Percentiles rank a stretch among this genome's conserved stretches.
These are phyloP conservation scores for Platynereis dumerilii DNA, from an alignment of 2,888 invertebrate genomes.

Conservation along the genomic window DNA sequence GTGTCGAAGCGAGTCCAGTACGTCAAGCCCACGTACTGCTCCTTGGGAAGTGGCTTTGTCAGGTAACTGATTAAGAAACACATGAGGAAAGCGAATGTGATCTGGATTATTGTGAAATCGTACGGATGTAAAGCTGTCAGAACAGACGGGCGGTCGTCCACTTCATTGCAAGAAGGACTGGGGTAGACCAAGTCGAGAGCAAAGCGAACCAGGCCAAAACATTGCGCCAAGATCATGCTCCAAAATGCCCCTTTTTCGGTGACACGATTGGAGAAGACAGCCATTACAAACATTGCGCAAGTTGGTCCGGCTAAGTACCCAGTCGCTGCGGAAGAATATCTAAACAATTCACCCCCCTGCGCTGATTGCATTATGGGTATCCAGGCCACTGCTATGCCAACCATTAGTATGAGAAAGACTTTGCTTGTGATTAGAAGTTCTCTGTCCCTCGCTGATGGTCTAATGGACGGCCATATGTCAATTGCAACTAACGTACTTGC, in stretches of 20 bases:
- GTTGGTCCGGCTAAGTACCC: constrained; percentile 37
- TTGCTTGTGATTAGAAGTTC: constrained; percentile 34
- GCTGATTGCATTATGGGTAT: constrained; percentile 34
- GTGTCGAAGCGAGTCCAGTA: constrained; percentile 35
- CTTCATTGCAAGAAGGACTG: constrained; percentile 62
- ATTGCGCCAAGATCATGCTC: constrained; percentile 63
- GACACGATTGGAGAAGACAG: constrained; percentile 25
- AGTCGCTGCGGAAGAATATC: constrained; percentile 29
- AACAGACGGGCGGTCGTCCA: constrained; percentile 59
- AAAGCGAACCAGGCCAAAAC: constrained; percentile 64
- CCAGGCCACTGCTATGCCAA: constrained; percentile 29
- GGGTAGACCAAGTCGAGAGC: constrained; percentile 63
- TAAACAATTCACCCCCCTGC: constrained; percentile 35
- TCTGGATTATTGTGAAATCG: constrained; percentile 46
- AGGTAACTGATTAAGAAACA: constrained; percentile 33
- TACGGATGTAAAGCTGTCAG: constrained; percentile 51
- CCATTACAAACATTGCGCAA: constrained; percentile 37
- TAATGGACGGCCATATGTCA: constrained; percentile 30
- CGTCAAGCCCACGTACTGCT: constrained; percentile 27
- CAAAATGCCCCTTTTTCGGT: constrained; percentile 64
- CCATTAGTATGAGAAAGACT: constrained; percentile 34
- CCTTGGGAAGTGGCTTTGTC: constrained; percentile 27
- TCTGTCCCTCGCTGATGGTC: constrained; percentile 30
- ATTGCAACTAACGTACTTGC: constrained; percentile 36
- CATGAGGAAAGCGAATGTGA: constrained; percentile 30